These are phyloP conservation scores for Eugnorisma glareosa DNA, from an alignment of 2,888 invertebrate genomes.

Conservation along the genomic window DNA sequence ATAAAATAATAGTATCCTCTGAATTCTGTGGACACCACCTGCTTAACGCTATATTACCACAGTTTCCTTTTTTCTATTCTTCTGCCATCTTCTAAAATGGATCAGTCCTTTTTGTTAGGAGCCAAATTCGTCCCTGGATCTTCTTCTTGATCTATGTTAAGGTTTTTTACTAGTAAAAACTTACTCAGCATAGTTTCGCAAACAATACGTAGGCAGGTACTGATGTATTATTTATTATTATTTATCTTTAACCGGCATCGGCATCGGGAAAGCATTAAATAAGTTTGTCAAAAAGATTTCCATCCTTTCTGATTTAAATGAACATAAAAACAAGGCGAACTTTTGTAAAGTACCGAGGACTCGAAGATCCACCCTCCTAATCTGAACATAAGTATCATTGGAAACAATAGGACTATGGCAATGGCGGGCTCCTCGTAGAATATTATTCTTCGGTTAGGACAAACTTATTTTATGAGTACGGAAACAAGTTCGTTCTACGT, in stretches of 20 bases:
- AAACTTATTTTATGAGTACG: slow-evolving; percentile 34
- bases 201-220: not conserved
- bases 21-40: too few relatives aligned
- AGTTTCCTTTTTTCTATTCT: not conserved
- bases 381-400: slow-evolving; percentile 15
- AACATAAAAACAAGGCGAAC: not conserved
- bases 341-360: not conserved
- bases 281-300: not conserved
- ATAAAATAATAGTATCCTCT: too few relatives aligned
- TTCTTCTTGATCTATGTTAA: not conserved
- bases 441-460: slow-evolving; percentile 9
- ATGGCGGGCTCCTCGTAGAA: not conserved
- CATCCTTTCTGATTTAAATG: not conserved
- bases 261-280: not conserved
- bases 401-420: not conserved
- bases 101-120: not conserved
- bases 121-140: not conserved
- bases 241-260: too few relatives aligned
- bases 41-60: too few relatives aligned
- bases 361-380: slow-evolving; percentile 18
- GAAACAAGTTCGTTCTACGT: not conserved
- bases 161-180: not conserved
- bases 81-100: not conserved
- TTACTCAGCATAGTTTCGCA: not conserved
- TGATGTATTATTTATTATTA: too few relatives aligned